Base-by-base conservation (phyloP, 2,888 invertebrate genomes). In the Leptinotarsa peninsularis region DNA sequence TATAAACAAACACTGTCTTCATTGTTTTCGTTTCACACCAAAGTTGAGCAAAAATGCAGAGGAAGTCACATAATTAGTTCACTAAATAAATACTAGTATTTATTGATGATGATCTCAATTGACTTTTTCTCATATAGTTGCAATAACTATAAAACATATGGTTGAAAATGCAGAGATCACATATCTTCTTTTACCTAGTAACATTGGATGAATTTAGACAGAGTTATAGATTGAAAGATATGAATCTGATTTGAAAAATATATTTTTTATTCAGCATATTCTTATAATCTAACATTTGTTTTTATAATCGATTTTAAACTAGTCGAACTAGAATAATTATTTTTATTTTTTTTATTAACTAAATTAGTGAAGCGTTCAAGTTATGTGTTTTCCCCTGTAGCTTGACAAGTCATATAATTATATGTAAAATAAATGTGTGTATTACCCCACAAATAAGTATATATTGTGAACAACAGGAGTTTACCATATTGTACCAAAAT, bases 401-500 rank as follows among this genome's bases (percentile, higher is more conserved):
- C 52, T 68, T 54, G 50, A 49, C n/a, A 67, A 18, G 21, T 14
- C n/a, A 68, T 52, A 14, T 33, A 63, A n/a, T 33, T 63, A 43
- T 43, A 63, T 63, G 27, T 63, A 33, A 63, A 63, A 43, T 60
- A 63, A 63, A 63, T 63, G 63, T 63, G 43, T 43, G 63, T 63
- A 43, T 33, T 54, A 68, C 54, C 49, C 68, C 27, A 50, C 49
- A n/a, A 50, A 67, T 67, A 49, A 49, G 49, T 49, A 27, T 60
- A 21, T 58, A 56, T 23, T 58, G 58, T 58, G 56, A 49, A 13
- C 67, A 67, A 68, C 43, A 23, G 50, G 67, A 71, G 23, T 52
- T 56, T 71, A 71, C 66, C 63, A 58, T 76, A 63, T 85, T 85
- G 85, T 87, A 88, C 86, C 87, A 87, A 87, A 86, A 84, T 85